phyloP scores from a whole-genome alignment of 1,140 invertebrate species.

The Drosophila sp. region DNA sequence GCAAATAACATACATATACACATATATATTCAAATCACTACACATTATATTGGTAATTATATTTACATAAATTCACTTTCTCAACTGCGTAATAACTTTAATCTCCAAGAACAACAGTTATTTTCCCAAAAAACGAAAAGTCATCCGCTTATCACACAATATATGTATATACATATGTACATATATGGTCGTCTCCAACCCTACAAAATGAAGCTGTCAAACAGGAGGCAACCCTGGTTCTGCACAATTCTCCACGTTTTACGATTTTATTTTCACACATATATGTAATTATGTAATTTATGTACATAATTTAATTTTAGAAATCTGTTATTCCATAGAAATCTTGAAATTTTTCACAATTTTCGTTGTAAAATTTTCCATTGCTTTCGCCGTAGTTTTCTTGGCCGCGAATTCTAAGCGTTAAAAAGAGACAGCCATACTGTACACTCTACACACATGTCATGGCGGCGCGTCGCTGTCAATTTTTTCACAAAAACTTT shows the following conservation, averaged over 20 bases:
- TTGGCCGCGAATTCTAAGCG: conserved; percentile 4
- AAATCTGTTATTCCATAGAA: neutral
- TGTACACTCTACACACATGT: conserved; percentile 13
- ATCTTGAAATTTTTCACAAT: conserved; percentile 14
- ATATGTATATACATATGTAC: too few relatives aligned
- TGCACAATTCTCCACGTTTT: conserved; percentile 7
- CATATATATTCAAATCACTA: neutral
- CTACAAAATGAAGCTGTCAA: neutral
- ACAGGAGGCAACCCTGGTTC: neutral
- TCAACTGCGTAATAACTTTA: conserved; percentile 10
- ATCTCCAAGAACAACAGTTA: conserved; percentile 13
- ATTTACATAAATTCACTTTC: conserved; percentile 14
- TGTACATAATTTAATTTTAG: neutral
- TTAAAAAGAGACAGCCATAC: conserved; percentile 53
- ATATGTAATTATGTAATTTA: conserved; percentile 6
- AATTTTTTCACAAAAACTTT: conserved; percentile 58
- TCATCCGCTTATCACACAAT: conserved; percentile 13
- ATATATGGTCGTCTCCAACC: neutral
- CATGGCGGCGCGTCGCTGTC: conserved; percentile 62
- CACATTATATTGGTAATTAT: conserved; percentile 1
- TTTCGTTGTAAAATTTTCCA: conserved; percentile 31
- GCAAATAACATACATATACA: neutral
- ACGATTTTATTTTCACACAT: neutral
- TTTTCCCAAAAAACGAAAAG: neutral
- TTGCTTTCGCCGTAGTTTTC: conserved; percentile 8